A percentile compares a stretch with the other conserved stretches of the same genome.
Evolutionary conservation across 2,797 vertebrate species (phyloP).

Genomic region (Rhyacichthys aspro): DNA sequence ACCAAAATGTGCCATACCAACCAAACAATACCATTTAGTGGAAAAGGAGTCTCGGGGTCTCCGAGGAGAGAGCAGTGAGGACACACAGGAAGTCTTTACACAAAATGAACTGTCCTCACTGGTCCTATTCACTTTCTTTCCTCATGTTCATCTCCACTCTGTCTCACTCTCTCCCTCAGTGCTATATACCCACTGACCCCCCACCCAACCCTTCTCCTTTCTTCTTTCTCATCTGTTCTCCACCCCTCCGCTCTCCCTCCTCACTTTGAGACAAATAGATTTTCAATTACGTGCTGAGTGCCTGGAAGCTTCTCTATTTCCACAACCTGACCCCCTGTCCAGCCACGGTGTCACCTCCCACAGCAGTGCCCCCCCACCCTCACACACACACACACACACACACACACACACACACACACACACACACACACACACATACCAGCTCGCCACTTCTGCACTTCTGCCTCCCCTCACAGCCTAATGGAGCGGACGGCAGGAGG

Average conservation of each 20-base stretch:
- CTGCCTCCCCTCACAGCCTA: constrained; percentile 12
- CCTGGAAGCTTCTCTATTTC: constrained; percentile 83
- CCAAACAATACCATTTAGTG: too few relatives aligned
- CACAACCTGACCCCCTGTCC: constrained; percentile 82
- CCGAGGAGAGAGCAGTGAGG: too few relatives aligned
- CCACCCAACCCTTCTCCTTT: constrained; percentile 11
- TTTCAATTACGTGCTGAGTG: constrained; percentile 85
- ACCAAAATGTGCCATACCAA: too few relatives aligned
- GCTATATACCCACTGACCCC: constrained; percentile 46
- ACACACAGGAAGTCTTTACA: too few relatives aligned
- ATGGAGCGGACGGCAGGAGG: constrained; percentile 28
- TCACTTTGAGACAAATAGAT: constrained; percentile 84
- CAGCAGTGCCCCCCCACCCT: too few relatives aligned
- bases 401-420: constrained; percentile 56
- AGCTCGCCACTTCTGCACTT: too few relatives aligned
- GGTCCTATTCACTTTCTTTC: constrained; percentile 1
- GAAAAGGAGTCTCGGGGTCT: too few relatives aligned
- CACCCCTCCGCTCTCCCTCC: constrained; percentile 70
- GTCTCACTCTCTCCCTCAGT: constrained; percentile 63
- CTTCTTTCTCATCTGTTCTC: constrained; percentile 75
- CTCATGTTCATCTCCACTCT: not conserved
- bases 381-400: constrained; percentile 25
- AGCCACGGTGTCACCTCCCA: constrained; percentile 68
- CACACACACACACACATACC: constrained; percentile 70
- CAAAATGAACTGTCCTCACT: constrained; percentile 15